Base-by-base conservation (phyloP, 2,113 vertebrate genomes). In the Trematocara variabile region DNA sequence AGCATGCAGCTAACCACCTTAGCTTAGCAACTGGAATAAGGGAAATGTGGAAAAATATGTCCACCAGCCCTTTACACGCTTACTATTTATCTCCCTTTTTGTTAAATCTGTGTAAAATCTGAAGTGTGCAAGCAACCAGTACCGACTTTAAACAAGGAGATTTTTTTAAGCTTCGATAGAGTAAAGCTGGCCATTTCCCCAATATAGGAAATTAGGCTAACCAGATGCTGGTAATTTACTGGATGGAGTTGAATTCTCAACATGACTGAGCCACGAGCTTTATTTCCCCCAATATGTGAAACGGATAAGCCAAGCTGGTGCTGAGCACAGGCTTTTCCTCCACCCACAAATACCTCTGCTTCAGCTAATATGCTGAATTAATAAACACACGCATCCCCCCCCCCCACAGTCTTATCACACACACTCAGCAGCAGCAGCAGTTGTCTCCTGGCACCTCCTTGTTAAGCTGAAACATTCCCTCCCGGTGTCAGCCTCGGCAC, bases 391-490 rank as follows among this genome's bases (percentile, higher is more conserved):
- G 4, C 8, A 80, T 39, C 1, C 16, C 18, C 28, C 1, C 16
- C 18, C 33, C 33, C 58, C 58, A 12, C 30, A 30, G 75, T 68
- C 86, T 92, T 88, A 88, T 91, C 86, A 80, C 73, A 48, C 85
- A 79, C 82, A 84, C 68, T 85, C 55, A 84, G 88, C 87, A 70
- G 80, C 55, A 56, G 86, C 56, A 54, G 86, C 82, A 81, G 50
- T 73, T 54, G 86, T 83, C 89, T 89, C 88, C 83, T 84, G 84
- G 92, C 92, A 94, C 91, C 90, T 91, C 91, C 91, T 89, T 91
- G 93, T 93, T 93, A 94, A 93, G 86, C 92, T 89, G 75, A 90
- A 93, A 89, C 93, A 83, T 90, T 92, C 90, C 82, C 88, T 88
- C 83, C 60, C 58, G 18, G 79, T 83, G 92, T 92, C 82, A 77